These are phyloP conservation scores for Agrilus mali DNA, from an alignment of 2,888 invertebrate species.

Conservation along the genomic window DNA sequence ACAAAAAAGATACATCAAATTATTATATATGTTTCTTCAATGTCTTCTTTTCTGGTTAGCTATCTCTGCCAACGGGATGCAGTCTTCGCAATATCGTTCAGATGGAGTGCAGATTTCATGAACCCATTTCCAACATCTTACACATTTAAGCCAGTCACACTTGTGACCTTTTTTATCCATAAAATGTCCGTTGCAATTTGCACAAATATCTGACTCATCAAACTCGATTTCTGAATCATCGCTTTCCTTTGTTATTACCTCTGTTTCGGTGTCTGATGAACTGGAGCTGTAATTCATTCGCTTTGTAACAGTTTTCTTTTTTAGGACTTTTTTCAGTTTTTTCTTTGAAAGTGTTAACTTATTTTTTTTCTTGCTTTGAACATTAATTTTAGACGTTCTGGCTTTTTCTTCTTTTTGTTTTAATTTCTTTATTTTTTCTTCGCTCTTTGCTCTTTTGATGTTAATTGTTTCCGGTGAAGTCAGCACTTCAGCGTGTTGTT, in stretches of 20 bases:
- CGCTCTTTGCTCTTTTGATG: neutral
- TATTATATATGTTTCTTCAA: too few species aligned
- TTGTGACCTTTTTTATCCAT: conserved; percentile 5
- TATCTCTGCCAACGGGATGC: conserved; percentile 5
- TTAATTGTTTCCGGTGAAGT: neutral
- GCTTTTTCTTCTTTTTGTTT: conserved; percentile 1
- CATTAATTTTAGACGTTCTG: neutral
- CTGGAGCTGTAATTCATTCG: neutral
- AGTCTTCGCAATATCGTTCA: conserved; percentile 6
- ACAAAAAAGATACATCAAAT: too few species aligned
- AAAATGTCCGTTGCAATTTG: conserved; percentile 4
- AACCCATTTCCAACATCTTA: conserved; percentile 7
- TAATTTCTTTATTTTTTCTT: neutral
- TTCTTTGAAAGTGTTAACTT: conserved; percentile 1
- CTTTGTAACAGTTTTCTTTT: neutral
- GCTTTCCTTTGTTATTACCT: neutral
- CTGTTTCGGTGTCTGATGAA: conserved; percentile 2
- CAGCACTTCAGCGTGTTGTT: conserved; percentile 8
- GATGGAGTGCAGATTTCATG: conserved; percentile 6
- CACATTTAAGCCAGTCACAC: conserved; percentile 5
- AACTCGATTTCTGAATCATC: conserved; percentile 4
- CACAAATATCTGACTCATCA: conserved; percentile 4
- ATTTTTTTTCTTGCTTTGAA: neutral
- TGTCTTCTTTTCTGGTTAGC: too few species aligned
- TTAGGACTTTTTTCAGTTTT: neutral